Conservation (phyloP, 2,113 vertebrate genomes). For the Carassius auratus region DNA sequence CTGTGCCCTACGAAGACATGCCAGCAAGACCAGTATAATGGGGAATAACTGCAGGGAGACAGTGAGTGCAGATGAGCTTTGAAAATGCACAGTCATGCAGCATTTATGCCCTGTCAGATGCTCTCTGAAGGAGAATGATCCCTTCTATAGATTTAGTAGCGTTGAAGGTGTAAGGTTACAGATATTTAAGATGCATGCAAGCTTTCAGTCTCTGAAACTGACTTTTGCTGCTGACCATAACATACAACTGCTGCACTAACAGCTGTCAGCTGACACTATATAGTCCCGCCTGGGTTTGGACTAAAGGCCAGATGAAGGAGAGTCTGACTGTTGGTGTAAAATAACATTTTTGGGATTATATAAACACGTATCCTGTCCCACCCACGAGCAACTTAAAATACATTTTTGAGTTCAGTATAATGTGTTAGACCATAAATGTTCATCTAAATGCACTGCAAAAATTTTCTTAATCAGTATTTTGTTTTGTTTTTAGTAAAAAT, state of each 20-base stretch:
- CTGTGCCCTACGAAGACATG: constrained; percentile 45
- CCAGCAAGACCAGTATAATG: constrained; percentile 48
- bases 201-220: constrained; percentile 17
- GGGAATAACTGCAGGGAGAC: too few relatives aligned
- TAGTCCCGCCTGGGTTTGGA: background rate
- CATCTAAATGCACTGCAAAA: background rate
- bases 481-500: background rate
- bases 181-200: background rate
- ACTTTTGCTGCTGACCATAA: constrained; percentile 12
- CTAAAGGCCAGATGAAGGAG: background rate
- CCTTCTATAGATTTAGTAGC: constrained; percentile 40
- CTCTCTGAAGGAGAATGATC: constrained; percentile 13
- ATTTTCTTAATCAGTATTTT: background rate
- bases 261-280: constrained; percentile 57
- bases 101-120: constrained; percentile 8
- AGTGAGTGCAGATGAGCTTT: too few relatives aligned
- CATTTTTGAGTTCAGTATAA: background rate
- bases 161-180: constrained; percentile 63
- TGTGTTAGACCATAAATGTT: background rate
- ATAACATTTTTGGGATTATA: background rate
- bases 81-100: constrained; percentile 44
- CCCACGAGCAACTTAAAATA: background rate
- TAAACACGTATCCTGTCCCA: background rate
- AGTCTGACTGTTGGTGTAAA: background rate
- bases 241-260: constrained; percentile 28